Evolutionary conservation across 1,140 invertebrate genomes (phyloP).

Genomic region (Zaprionus camerounensis): DNA sequence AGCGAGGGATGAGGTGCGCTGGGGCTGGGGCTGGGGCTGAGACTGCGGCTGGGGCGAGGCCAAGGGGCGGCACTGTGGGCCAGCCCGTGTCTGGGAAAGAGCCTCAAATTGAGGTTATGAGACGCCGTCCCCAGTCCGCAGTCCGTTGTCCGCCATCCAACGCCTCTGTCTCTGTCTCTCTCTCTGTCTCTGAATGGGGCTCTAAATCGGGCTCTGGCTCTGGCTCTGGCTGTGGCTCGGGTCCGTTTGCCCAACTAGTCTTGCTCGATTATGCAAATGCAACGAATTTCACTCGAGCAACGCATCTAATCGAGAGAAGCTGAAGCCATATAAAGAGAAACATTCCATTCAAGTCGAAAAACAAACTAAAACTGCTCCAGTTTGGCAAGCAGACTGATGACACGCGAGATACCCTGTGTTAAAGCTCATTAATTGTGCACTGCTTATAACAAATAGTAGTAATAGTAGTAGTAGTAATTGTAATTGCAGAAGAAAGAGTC

Average conservation of each 20-base stretch:
- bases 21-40: too few relatives aligned
- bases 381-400: not conserved
- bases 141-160: not conserved
- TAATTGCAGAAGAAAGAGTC: too few relatives aligned
- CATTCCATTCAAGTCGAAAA: not conserved
- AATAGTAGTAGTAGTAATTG: too few relatives aligned
- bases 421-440: not conserved
- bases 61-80: slow-evolving; percentile 3
- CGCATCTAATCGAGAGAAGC: slow-evolving; percentile 38
- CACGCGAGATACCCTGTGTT: not conserved
- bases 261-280: slow-evolving; percentile 38
- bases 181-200: not conserved
- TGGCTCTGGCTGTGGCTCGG: not conserved
- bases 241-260: not conserved
- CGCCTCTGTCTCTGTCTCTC: not conserved
- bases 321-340: slow-evolving; percentile 25
- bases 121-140: slow-evolving; percentile 14
- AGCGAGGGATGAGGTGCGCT: not conserved
- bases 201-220: not conserved
- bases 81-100: slow-evolving; percentile 11
- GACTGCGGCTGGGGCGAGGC: not conserved
- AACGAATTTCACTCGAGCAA: slow-evolving; percentile 22
- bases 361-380: slow-evolving; percentile 6
- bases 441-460: too few relatives aligned
- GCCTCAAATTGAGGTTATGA: slow-evolving; percentile 40